phyloP scores from a whole-genome alignment of 2,797 vertebrate genomes.

The Liasis olivaceus region DNA sequence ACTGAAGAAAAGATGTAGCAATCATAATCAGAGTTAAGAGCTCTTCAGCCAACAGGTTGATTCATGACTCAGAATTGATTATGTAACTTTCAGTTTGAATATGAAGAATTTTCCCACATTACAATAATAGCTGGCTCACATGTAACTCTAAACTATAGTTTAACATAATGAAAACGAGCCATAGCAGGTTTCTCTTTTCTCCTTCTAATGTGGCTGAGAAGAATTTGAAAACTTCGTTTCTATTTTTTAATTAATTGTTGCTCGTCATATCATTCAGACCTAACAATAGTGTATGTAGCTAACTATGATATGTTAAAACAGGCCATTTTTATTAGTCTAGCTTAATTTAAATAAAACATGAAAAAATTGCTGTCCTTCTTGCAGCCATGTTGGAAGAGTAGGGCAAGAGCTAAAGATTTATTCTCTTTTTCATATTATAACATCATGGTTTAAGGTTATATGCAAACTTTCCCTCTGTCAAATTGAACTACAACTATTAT shows the following conservation, averaged over 20 bases:
- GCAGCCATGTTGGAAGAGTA: not conserved
- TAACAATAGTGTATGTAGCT: not conserved
- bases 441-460: not conserved
- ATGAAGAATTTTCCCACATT: not conserved
- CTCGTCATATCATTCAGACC: not conserved
- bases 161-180: not conserved
- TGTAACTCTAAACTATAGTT: not conserved
- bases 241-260: not conserved
- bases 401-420: not conserved
- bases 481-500: not conserved
- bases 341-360: not conserved
- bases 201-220: too few relatives aligned
- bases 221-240: not conserved
- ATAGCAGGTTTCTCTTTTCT: not conserved
- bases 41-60: not conserved
- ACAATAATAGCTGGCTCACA: not conserved
- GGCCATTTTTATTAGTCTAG: not conserved
- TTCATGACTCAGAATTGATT: not conserved
- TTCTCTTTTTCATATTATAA: not conserved
- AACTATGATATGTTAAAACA: not conserved
- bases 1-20: not conserved
- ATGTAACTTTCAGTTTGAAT: not conserved
- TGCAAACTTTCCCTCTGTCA: not conserved
- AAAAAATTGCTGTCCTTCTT: not conserved
- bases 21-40: not conserved